Percentiles rank a stretch among this genome's conserved stretches.
Evolutionary conservation across 2,888 invertebrate species (phyloP).

Genomic region (Oligia latruncula): DNA sequence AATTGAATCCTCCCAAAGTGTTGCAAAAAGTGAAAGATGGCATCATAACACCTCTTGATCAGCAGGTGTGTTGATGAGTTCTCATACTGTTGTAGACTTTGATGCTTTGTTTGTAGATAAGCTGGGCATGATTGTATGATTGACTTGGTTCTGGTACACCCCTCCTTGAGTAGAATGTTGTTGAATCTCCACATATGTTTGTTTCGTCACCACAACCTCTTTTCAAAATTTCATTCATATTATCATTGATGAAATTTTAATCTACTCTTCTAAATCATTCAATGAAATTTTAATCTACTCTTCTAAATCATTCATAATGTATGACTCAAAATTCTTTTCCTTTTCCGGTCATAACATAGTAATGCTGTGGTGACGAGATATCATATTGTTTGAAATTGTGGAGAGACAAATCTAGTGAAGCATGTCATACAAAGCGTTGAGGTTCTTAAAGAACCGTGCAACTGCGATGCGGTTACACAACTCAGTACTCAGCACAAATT

Average conservation of each 20-base stretch:
- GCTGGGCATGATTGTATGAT: conserved; percentile 21
- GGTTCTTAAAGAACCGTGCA: conserved; percentile 74
- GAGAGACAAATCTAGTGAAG: conserved; percentile 74
- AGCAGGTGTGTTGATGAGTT: conserved; percentile 77
- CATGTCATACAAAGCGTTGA: conserved; percentile 81
- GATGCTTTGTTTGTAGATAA: conserved; percentile 44
- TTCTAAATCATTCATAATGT: conserved; percentile 16
- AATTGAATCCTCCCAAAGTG: conserved; percentile 71
- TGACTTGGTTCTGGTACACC: conserved; percentile 43
- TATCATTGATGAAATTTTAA: neutral
- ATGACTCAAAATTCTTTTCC: conserved; percentile 66
- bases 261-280: conserved; percentile 3
- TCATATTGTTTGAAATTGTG: conserved; percentile 73
- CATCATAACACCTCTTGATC: conserved; percentile 72
- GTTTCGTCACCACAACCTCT: conserved; percentile 78
- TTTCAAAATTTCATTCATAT: neutral
- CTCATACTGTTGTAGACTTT: conserved; percentile 37
- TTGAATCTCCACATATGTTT: conserved; percentile 83
- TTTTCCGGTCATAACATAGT: conserved; percentile 81
- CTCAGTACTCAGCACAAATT: conserved; percentile 71
- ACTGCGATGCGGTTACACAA: conserved; percentile 78
- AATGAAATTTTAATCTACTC: neutral
- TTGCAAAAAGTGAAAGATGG: conserved; percentile 70
- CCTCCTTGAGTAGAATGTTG: conserved; percentile 46
- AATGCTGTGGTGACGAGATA: conserved; percentile 85